phyloP scores from a whole-genome alignment of 1,140 invertebrate genomes.

The silkworm (Bombyx mori) region DNA sequence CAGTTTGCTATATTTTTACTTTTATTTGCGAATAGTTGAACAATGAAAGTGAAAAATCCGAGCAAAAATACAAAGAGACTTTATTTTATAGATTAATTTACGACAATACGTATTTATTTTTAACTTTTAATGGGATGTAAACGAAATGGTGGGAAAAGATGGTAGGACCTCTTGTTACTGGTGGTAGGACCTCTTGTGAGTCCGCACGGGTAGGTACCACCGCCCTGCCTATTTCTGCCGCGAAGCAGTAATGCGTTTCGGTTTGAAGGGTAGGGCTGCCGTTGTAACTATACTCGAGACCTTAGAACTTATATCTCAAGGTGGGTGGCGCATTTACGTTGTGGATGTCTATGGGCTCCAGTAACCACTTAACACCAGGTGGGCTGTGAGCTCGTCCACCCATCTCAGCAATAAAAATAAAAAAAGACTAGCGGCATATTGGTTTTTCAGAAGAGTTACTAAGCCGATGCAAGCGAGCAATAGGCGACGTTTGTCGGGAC shows the following conservation, averaged over 20 bases:
- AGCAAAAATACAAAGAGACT: not conserved
- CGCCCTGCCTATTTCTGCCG: too few relatives aligned
- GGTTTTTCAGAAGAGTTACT: not conserved
- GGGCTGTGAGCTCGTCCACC: too few relatives aligned
- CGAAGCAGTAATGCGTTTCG: too few relatives aligned
- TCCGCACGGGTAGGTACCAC: too few relatives aligned
- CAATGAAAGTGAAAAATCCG: not conserved
- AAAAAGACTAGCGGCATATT: not conserved
- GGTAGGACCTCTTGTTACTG: not conserved
- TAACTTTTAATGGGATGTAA: not conserved
- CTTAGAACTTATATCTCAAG: too few relatives aligned
- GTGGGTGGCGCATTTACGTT: too few relatives aligned
- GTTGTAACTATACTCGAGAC: too few relatives aligned
- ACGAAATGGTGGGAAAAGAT: not conserved
- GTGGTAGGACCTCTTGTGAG: too few relatives aligned
- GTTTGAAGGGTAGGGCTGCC: too few relatives aligned
- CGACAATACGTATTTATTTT: not conserved
- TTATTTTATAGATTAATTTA: not conserved
- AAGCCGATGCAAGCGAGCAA: conserved; percentile 13
- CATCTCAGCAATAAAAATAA: too few relatives aligned
- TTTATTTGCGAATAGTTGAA: not conserved
- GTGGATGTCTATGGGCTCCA: too few relatives aligned
- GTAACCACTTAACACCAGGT: too few relatives aligned
- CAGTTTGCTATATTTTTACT: not conserved
- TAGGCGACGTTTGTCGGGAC: conserved; percentile 12